Evolutionary conservation across 2,888 invertebrate species (phyloP).

Genomic region (Oligia fasciuncula): DNA sequence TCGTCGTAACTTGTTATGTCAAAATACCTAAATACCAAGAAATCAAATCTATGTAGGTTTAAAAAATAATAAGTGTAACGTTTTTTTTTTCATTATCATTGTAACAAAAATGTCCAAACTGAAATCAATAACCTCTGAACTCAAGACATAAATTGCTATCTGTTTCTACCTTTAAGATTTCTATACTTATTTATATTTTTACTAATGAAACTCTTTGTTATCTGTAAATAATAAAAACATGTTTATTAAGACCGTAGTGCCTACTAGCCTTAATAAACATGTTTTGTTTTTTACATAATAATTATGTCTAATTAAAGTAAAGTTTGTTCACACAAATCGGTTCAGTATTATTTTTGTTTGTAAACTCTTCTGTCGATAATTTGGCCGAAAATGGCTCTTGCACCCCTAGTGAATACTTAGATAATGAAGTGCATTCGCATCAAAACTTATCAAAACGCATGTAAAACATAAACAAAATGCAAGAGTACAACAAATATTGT

Average conservation of each 20-base stretch:
- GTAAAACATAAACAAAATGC: background rate
- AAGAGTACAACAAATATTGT: background rate
- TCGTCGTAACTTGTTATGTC: background rate
- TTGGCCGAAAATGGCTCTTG: background rate
- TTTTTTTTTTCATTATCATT: background rate
- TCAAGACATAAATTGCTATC: background rate
- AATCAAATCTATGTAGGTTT: background rate
- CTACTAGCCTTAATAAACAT: background rate
- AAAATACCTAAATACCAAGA: background rate
- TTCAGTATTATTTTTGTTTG: background rate
- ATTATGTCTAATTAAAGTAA: background rate
- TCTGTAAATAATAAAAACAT: background rate
- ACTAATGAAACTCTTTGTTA: constrained; percentile 14
- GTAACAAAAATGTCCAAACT: background rate
- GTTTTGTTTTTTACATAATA: background rate
- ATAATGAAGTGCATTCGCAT: no score
- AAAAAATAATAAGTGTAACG: background rate
- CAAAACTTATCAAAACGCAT: background rate
- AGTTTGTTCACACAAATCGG: background rate
- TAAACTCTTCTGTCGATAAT: background rate
- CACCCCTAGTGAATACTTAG: no score
- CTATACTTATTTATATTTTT: background rate
- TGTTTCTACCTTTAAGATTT: background rate
- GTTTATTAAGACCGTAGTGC: background rate
- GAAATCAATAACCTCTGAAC: constrained; percentile 26